Base-by-base conservation (phyloP, 2,888 invertebrate genomes). In the Salpingus planirostris region DNA sequence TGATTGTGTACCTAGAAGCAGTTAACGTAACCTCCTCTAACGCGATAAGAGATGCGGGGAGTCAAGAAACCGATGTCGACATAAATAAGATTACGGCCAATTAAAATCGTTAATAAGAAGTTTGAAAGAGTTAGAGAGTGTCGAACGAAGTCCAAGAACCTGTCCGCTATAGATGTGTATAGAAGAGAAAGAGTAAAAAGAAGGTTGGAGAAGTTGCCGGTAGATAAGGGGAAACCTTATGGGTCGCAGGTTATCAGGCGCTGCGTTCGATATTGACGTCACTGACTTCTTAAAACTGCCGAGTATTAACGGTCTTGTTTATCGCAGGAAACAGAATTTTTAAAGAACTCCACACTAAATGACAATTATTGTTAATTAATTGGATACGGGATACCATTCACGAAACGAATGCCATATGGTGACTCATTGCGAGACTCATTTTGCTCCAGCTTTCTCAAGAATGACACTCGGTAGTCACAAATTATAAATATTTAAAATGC, bases 101-200 rank as follows among this genome's bases (percentile, higher is more conserved):
- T 36, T 32, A 36, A 36, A 25, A 31, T 26, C 21, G 15, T 28
- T 36, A 15, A 36, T 32, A 32, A 36, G 29, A 36, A 28, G n/a
- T 24, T 21, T 31, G 15, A 14, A 31, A 29, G 24, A 26, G 26
- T 14, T 12, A 15, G 23, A 25, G 15, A 23, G 27, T 18, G 41
- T n/a, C n/a, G n/a, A n/a, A 40, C 45, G 40, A 45, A 49, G 49
- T 47, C 47, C 46, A 46, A 46, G 47, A 47, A 47, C 47, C 47
- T 40, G 40, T 29, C 24, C 13, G 18, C 15, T 38, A 42, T 18
- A 6, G 5, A 18, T 18, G 5, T 18, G n/a, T n/a, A n/a, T n/a
- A n/a, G n/a, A n/a, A n/a, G n/a, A n/a, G 5, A 8, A 18, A 18
- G 18, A 18, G 18, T 18, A 18, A n/a, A n/a, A n/a, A n/a, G 18